Base-by-base conservation (phyloP, 2,113 vertebrate species). In the Aptenodytes patagonicus region DNA sequence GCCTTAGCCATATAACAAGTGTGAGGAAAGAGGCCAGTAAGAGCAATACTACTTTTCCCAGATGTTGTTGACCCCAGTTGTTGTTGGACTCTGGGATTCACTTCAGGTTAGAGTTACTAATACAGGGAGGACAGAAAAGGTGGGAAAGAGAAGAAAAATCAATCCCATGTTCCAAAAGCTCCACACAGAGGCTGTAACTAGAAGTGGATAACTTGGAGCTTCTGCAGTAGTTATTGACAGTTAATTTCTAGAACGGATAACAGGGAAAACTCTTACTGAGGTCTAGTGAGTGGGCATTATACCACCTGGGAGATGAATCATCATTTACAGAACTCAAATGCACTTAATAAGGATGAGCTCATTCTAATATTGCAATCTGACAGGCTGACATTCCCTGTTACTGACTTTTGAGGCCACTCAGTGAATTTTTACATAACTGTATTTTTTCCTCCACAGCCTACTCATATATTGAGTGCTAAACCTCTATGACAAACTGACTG, bases 141-240 rank as follows among this genome's bases (percentile, higher is more conserved):
- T 69, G n/a, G 29, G 26, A 79, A 81, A 69, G 47, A n/a, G 42
- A 34, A 72, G 17, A 61, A 81, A 95, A 78, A 84, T 65, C 44
- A 73, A 11, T 96, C 51, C 29, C 47, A 44, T 34, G 77, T 91
- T 97, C 87, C 87, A 95, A 96, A 97, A 96, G 97, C 94, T 95
- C 94, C 93, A 95, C 94, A 92, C 89, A 95, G 95, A 97, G 89
- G 95, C 84, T 72, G 40, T 36, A 93, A 70, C 34, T 83, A 96
- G 93, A 93, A 95, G 42, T 92, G 66, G 93, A 76, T 77, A 73
- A 82, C 54, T 22, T 60, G 73, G 70, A 91, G 75, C 16, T 72
- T 44, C 72, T 76, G 57, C 36, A 87, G 28, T 3, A 76, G 28
- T 31, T 26, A 76, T 36, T 47, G 73, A 52, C 49, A 84, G 44